Evolutionary conservation across 2,113 vertebrate species (phyloP).

Genomic region (Thermophis baileyi): DNA sequence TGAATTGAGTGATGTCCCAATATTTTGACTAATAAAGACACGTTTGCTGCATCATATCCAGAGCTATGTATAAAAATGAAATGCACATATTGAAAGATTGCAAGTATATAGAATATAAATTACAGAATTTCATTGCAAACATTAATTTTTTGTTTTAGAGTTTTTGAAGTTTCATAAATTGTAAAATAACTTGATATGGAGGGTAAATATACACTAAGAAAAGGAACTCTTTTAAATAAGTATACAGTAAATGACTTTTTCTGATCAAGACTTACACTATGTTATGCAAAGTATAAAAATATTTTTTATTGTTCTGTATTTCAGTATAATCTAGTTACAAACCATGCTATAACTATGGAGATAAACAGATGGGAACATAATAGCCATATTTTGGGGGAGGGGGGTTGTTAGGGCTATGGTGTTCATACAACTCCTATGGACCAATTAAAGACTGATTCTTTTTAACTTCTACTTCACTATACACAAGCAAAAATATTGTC

Average conservation of each 20-base stretch:
- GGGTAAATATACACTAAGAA: not conserved
- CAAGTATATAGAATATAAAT: rapidly evolving
- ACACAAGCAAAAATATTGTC: not conserved
- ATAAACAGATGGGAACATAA: not conserved
- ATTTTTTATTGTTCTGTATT: not conserved
- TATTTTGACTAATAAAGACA: rapidly evolving
- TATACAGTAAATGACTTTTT: not conserved
- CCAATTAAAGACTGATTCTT: not conserved
- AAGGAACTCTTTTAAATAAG: not conserved
- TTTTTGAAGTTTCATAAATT: not conserved
- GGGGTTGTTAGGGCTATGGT: not conserved
- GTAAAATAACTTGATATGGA: not conserved
- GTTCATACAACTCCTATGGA: not conserved
- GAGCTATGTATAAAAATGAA: rapidly evolving
- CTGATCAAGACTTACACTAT: not conserved
- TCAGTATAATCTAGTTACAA: not conserved
- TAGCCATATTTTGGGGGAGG: not conserved
- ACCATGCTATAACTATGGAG: not conserved
- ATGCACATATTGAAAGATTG: not conserved
- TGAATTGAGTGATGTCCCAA: not conserved
- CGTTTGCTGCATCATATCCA: rapidly evolving
- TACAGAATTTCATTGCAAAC: not conserved
- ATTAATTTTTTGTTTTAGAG: not conserved
- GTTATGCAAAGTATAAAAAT: not conserved
- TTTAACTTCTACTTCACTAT: not conserved